Evolutionary conservation across 2,797 vertebrate species (phyloP).

Genomic region (Gobio occitaniae): DNA sequence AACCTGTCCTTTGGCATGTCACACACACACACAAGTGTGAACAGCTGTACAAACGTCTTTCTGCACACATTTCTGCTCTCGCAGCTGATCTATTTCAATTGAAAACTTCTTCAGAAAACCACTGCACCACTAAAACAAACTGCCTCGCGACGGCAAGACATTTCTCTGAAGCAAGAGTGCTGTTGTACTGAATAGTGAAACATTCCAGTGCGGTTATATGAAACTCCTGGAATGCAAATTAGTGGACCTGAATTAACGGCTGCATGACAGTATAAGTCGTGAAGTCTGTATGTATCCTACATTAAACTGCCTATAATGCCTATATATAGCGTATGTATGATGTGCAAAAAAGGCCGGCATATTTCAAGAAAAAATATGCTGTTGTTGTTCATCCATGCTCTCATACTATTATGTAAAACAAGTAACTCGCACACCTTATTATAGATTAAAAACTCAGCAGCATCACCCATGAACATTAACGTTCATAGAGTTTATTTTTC

Average conservation of each 20-base stretch:
- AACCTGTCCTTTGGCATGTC: neutral
- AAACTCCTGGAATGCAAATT: neutral
- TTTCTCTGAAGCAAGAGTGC: slow-evolving; percentile 8
- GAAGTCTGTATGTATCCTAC: neutral
- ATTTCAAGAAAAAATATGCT: neutral
- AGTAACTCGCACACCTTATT: neutral
- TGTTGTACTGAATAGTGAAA: slow-evolving; percentile 4
- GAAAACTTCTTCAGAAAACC: neutral
- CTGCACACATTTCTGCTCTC: neutral
- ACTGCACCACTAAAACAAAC: neutral
- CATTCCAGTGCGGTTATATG: neutral
- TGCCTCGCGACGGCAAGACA: neutral
- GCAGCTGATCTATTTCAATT: neutral
- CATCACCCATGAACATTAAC: neutral
- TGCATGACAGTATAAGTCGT: neutral
- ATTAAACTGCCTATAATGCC: neutral
- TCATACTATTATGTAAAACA: neutral
- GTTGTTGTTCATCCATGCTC: neutral
- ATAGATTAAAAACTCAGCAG: neutral
- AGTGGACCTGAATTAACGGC: neutral
- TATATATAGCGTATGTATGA: neutral
- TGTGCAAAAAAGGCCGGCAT: neutral
- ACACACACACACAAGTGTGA: slow-evolving; percentile 3
- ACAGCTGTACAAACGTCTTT: neutral
- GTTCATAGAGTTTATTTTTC: neutral